These are phyloP conservation scores for Drosophila sp. DNA, from an alignment of 1,140 invertebrate genomes.

Conservation along the genomic window DNA sequence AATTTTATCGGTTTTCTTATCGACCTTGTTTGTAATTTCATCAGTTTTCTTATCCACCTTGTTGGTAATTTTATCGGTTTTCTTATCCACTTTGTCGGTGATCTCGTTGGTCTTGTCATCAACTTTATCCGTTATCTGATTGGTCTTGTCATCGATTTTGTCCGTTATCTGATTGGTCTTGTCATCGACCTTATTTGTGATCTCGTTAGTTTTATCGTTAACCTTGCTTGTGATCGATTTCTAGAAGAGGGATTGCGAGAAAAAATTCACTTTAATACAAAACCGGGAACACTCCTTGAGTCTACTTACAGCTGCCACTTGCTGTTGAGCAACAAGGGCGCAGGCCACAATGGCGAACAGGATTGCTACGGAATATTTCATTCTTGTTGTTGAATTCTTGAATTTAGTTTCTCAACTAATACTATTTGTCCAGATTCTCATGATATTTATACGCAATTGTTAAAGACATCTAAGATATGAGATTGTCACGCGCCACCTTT, in stretches of 20 bases:
- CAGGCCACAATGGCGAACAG: not conserved
- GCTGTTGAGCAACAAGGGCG: not conserved
- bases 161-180: constrained; percentile 5
- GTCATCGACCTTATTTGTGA: constrained; percentile 9
- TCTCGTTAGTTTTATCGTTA: constrained; percentile 11
- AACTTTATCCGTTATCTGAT: constrained; percentile 1
- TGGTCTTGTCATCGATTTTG: constrained; percentile 4
- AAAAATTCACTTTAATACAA: not conserved
- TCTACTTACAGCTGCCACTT: constrained; percentile 14
- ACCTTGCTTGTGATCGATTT: constrained; percentile 12
- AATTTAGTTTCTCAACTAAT: constrained; percentile 13
- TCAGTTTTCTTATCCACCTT: not conserved
- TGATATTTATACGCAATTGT: not conserved
- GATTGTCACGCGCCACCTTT: not conserved
- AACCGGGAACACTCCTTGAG: not conserved
- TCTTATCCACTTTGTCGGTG: constrained; percentile 2
- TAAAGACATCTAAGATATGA: constrained; percentile 1
- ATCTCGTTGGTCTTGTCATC: constrained; percentile 10
- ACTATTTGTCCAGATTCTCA: not conserved
- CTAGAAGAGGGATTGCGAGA: not conserved
- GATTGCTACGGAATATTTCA: not conserved
- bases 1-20: constrained; percentile 9
- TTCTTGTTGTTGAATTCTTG: not conserved
- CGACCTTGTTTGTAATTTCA: not conserved
- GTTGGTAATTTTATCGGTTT: not conserved